These are phyloP conservation scores for Thysanoteuthis rhombus DNA, from an alignment of 2,888 invertebrate species.

Conservation along the genomic window DNA sequence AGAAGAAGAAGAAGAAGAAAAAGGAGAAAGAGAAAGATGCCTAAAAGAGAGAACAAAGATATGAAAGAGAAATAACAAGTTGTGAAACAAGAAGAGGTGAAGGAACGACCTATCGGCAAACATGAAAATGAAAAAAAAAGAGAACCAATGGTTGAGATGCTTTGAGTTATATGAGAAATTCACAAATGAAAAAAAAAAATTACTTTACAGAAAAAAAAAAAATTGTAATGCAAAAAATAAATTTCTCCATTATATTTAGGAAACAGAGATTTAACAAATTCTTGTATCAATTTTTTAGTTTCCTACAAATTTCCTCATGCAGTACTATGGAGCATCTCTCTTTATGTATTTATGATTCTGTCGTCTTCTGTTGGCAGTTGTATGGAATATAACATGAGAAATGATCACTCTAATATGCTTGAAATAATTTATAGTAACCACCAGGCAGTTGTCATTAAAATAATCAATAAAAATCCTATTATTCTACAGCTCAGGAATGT, in stretches of 20 bases:
- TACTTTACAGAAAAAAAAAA: neutral
- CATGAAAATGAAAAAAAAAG: neutral
- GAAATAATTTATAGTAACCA: conserved; percentile 12
- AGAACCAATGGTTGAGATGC: neutral
- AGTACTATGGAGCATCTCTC: neutral
- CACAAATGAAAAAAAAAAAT: neutral
- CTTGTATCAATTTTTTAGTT: neutral
- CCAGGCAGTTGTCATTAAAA: neutral
- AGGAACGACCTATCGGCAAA: neutral
- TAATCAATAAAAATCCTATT: neutral
- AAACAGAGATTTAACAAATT: neutral
- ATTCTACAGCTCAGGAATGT: neutral
- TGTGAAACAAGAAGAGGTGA: neutral
- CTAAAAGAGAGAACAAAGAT: neutral
- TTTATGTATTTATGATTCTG: neutral
- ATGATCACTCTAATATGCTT: neutral
- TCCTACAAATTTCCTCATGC: neutral
- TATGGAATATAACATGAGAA: neutral
- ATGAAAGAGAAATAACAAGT: neutral
- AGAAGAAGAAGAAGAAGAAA: neutral
- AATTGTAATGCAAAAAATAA: neutral
- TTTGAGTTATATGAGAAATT: neutral
- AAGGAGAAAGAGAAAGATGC: neutral
- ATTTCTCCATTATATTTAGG: neutral
- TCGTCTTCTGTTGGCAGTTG: neutral